phyloP scores from a whole-genome alignment of 1,140 invertebrate species.

The Atta cephalotes region DNA sequence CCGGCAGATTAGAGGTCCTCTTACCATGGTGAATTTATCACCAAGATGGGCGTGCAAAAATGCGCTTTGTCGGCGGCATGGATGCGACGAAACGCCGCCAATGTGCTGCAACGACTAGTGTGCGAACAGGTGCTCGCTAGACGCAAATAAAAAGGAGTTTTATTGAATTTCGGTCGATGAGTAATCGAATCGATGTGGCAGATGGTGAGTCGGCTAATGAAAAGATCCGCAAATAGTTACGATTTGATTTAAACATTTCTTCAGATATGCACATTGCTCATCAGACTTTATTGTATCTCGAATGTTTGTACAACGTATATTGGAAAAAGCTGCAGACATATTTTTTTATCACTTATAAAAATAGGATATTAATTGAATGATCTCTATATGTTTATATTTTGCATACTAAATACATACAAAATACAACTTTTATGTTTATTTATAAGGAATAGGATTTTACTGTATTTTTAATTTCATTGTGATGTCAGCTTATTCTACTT shows the following conservation, averaged over 20 bases:
- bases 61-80: slow-evolving; percentile 72
- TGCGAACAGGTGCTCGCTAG: slow-evolving; percentile 34
- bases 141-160: slow-evolving; percentile 35
- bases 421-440: not conserved
- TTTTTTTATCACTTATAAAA: not conserved
- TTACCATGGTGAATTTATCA: slow-evolving; percentile 72
- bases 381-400: not conserved
- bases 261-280: not conserved
- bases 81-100: slow-evolving; percentile 38
- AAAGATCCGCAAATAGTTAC: slow-evolving; percentile 18
- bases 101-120: not conserved
- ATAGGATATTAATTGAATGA: not conserved
- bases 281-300: slow-evolving; percentile 10
- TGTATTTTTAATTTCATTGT: not conserved
- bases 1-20: slow-evolving; percentile 71
- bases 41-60: slow-evolving; percentile 74
- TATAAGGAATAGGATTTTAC: not conserved
- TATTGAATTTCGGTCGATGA: slow-evolving; percentile 62
- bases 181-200: slow-evolving; percentile 39
- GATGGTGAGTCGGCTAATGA: slow-evolving; percentile 31
- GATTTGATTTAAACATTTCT: slow-evolving; percentile 16
- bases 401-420: not conserved
- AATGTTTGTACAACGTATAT: not conserved
- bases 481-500: not conserved
- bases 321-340: not conserved